Evolutionary conservation across 1,140 invertebrate species (phyloP).

Genomic region (Calephelis nemesis): DNA sequence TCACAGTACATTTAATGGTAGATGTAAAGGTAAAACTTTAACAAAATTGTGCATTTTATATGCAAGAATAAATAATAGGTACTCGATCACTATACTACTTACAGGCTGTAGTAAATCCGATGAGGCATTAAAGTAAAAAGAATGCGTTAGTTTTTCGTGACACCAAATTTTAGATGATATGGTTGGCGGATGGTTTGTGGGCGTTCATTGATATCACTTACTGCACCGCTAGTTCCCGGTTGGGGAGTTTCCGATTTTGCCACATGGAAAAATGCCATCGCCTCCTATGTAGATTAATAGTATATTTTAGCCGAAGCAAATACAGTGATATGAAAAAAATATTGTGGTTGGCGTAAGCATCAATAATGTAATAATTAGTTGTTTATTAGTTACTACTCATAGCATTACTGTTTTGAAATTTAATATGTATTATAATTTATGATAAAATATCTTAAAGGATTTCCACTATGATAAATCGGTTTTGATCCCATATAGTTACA

Average conservation of each 20-base stretch:
- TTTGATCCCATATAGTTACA: neutral
- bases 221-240: slow-evolving; percentile 69
- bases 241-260: slow-evolving; percentile 65
- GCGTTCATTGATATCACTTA: slow-evolving; percentile 73
- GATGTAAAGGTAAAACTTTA: neutral
- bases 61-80: slow-evolving; percentile 25
- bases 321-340: slow-evolving; percentile 29
- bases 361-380: slow-evolving; percentile 14
- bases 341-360: slow-evolving; percentile 41
- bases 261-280: slow-evolving; percentile 73
- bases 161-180: slow-evolving; percentile 62
- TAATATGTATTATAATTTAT: neutral
- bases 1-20: too few species aligned
- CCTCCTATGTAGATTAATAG: slow-evolving; percentile 69
- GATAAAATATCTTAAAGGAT: neutral
- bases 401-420: neutral
- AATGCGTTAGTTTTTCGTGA: slow-evolving; percentile 74
- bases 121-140: slow-evolving; percentile 70
- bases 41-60: neutral
- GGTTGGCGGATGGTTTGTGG: slow-evolving; percentile 56
- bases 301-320: slow-evolving; percentile 58
- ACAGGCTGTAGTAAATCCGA: slow-evolving; percentile 71
- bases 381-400: neutral
- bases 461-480: neutral
- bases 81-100: slow-evolving; percentile 49